Percentiles rank a stretch among this genome's conserved stretches.
Conservation (phyloP, 37 sponge, comb jelly and placozoan genomes). For the Crambe crambe region DNA sequence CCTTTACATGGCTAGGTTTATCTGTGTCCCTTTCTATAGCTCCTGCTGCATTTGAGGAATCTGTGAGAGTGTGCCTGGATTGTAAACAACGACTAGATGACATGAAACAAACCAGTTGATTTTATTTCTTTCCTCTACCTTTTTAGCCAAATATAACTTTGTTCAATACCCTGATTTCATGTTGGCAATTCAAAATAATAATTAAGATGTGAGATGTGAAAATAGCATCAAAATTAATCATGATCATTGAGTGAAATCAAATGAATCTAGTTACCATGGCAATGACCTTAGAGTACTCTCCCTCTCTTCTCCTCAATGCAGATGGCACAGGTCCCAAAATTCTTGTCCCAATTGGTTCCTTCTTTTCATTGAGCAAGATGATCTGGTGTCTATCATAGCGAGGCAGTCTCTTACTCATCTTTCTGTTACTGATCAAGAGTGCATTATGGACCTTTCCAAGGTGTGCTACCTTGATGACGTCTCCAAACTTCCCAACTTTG, state of each 20-base stretch:
- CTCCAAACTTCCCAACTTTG: conserved; percentile 67
- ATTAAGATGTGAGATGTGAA: background rate
- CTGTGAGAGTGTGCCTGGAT: conserved; percentile 61
- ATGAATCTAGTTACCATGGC: conserved; percentile 64
- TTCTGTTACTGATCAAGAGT: conserved; percentile 56
- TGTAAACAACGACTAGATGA: conserved; percentile 35
- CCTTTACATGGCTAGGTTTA: too few species aligned
- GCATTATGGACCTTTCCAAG: conserved; percentile 77
- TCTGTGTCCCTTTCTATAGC: too few species aligned
- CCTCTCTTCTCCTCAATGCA: conserved; percentile 29
- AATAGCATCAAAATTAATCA: background rate
- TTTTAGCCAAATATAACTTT: background rate
- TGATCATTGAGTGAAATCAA: background rate
- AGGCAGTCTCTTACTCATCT: conserved; percentile 53
- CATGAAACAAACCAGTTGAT: background rate
- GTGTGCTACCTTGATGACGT: conserved; percentile 66
- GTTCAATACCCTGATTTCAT: background rate
- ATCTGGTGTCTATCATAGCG: conserved; percentile 63
- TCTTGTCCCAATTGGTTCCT: conserved; percentile 78
- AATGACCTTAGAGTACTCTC: conserved; percentile 62
- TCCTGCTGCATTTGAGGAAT: conserved; percentile 65
- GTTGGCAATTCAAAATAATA: background rate
- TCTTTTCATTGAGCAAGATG: conserved; percentile 65
- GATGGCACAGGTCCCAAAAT: conserved; percentile 71
- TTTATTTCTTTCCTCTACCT: background rate